phyloP scores from a whole-genome alignment of 2,113 vertebrate species.

The Prinia subflava region DNA sequence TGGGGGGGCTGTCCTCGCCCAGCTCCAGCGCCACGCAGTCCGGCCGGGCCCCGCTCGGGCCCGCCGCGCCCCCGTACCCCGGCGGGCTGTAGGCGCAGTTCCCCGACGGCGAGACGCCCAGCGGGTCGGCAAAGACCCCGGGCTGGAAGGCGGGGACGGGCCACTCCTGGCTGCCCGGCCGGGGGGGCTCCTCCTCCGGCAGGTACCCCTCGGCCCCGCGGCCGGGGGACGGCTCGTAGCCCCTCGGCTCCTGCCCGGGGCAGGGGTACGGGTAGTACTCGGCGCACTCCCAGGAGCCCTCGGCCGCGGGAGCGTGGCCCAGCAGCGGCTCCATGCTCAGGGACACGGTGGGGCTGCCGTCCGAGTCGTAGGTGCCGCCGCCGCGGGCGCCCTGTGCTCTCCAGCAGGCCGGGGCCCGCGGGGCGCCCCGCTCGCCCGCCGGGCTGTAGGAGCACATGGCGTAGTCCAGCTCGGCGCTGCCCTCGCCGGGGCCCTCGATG shows the following conservation, averaged over 20 bases:
- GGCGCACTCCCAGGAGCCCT: conserved; percentile 20
- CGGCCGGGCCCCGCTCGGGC: not conserved
- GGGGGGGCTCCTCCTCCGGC: conserved; percentile 61
- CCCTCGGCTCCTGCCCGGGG: not conserved
- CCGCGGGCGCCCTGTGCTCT: conserved; percentile 67
- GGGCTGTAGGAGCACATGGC: conserved; percentile 80
- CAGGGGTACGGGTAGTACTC: conserved; percentile 8
- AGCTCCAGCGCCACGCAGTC: conserved; percentile 32
- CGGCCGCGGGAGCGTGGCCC: conserved; percentile 59
- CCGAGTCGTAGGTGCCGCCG: conserved; percentile 69
- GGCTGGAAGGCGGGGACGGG: conserved; percentile 74
- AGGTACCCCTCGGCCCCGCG: conserved; percentile 62
- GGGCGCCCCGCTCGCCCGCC: conserved; percentile 50
- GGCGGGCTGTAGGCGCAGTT: not conserved
- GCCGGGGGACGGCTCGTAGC: conserved; percentile 71
- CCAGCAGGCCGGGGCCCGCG: not conserved
- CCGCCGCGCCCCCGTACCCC: not conserved
- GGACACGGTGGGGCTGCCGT: conserved; percentile 78
- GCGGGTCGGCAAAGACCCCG: conserved; percentile 72
- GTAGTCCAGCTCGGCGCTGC: conserved; percentile 77
- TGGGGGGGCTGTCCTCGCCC: not conserved
- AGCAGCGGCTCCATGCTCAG: conserved; percentile 88
- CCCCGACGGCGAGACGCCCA: conserved; percentile 70
- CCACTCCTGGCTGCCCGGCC: conserved; percentile 75
- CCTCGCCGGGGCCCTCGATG: conserved; percentile 85